phyloP scores from a whole-genome alignment of 2,797 vertebrate species.

The Arnoldichthys spilopterus region DNA sequence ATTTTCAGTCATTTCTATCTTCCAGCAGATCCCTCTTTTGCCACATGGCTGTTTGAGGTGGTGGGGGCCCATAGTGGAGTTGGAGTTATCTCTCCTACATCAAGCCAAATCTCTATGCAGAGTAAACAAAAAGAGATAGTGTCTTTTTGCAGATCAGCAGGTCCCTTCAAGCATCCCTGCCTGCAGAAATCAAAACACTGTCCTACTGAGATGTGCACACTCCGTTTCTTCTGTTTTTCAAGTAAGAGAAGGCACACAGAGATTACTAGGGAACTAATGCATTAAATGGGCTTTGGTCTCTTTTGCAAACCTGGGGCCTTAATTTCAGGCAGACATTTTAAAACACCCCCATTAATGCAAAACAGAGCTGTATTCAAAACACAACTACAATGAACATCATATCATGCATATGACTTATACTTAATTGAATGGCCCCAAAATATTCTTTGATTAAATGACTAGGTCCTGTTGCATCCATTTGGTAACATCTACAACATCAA shows the following conservation, averaged over 20 bases:
- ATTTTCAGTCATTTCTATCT: constrained; percentile 35
- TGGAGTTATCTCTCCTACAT: constrained; percentile 37
- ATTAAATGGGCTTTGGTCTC: constrained; percentile 61
- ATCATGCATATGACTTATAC: neutral
- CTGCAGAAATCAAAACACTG: constrained; percentile 30
- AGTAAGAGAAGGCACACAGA: neutral
- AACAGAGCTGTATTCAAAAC: constrained; percentile 47
- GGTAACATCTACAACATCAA: constrained; percentile 18
- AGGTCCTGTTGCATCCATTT: neutral
- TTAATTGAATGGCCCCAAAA: neutral
- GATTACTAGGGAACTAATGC: constrained; percentile 62
- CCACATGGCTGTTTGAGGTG: constrained; percentile 38
- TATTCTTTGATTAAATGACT: neutral
- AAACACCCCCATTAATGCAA: constrained; percentile 69
- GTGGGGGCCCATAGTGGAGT: constrained; percentile 17
- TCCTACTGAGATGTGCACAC: constrained; percentile 5
- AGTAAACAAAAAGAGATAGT: constrained; percentile 25
- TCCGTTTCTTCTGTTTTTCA: constrained; percentile 2
- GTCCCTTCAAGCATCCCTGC: constrained; percentile 28
- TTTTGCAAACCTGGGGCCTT: constrained; percentile 61
- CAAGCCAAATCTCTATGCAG: constrained; percentile 13
- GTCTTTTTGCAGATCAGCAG: constrained; percentile 25
- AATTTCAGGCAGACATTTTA: constrained; percentile 70
- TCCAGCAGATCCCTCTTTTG: constrained; percentile 6
- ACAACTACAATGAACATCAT: neutral